Percentiles rank a stretch among this genome's conserved stretches.
These are phyloP conservation scores for Helicolenus hilgendorfi DNA, from an alignment of 2,797 vertebrate genomes.

Conservation along the genomic window DNA sequence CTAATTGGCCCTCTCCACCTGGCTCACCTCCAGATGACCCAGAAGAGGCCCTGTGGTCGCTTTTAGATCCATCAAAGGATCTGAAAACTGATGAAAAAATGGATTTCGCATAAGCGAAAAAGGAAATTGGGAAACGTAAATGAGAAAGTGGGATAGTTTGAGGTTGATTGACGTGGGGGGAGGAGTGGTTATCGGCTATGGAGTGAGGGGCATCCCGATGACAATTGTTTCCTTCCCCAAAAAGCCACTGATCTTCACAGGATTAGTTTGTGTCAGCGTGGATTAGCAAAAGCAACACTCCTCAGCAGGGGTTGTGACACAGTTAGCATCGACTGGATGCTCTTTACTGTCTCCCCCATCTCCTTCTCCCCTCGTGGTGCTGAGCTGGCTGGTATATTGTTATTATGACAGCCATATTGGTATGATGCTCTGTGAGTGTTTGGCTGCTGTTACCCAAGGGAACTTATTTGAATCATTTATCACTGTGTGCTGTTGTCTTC, in stretches of 20 bases:
- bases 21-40: constrained; percentile 61
- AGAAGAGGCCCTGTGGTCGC: background rate
- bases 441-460: constrained; percentile 1
- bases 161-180: background rate
- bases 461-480: constrained; percentile 20
- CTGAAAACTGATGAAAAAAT: background rate
- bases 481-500: constrained; percentile 2
- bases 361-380: background rate
- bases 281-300: constrained; percentile 71
- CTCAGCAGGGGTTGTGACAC: constrained; percentile 52
- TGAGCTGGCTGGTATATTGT: constrained; percentile 22
- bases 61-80: constrained; percentile 15
- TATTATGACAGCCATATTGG: constrained; percentile 20
- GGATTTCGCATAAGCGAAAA: background rate
- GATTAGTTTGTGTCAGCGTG: constrained; percentile 72
- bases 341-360: background rate
- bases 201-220: constrained; percentile 17
- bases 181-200: background rate
- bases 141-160: constrained; percentile 6
- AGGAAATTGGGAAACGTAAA: background rate
- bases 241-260: constrained; percentile 52
- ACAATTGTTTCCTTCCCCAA: constrained; percentile 46
- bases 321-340: constrained; percentile 54
- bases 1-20: constrained; percentile 57
- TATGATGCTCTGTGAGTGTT: constrained; percentile 5